phyloP scores from a whole-genome alignment of 1,140 invertebrate species.

The Neodiprion pinetum region DNA sequence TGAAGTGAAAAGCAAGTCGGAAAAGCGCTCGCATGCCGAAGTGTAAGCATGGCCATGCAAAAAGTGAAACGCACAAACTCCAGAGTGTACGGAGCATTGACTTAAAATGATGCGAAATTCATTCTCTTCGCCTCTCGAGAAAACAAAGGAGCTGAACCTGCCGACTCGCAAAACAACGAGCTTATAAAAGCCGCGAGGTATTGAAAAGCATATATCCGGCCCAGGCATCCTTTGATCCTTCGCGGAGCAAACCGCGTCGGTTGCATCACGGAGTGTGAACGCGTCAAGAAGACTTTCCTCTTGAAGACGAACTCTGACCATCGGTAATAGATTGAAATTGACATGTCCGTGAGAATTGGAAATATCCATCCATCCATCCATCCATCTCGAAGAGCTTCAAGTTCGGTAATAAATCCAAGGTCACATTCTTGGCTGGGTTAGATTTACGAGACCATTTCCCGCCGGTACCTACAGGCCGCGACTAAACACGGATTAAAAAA shows the following conservation, averaged over 20 bases:
- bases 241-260: no score
- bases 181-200: background rate
- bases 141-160: background rate
- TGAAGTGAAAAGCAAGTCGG: no score
- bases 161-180: background rate
- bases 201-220: no score
- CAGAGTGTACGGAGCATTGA: no score
- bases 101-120: no score
- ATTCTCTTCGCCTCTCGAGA: no score
- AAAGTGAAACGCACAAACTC: no score
- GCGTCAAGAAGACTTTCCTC: background rate
- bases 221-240: no score
- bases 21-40: no score
- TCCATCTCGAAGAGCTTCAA: background rate
- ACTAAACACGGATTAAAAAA: slow-evolving; percentile 4
- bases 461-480: background rate
- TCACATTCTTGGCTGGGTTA: background rate
- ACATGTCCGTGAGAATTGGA: background rate
- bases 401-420: background rate
- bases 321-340: background rate
- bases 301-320: background rate
- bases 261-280: background rate
- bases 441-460: background rate
- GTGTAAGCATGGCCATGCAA: no score
- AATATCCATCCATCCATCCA: background rate